Evolutionary conservation across 37 sponge, comb jelly and placozoan genomes (phyloP).

Genomic region (Corticium candelabrum): DNA sequence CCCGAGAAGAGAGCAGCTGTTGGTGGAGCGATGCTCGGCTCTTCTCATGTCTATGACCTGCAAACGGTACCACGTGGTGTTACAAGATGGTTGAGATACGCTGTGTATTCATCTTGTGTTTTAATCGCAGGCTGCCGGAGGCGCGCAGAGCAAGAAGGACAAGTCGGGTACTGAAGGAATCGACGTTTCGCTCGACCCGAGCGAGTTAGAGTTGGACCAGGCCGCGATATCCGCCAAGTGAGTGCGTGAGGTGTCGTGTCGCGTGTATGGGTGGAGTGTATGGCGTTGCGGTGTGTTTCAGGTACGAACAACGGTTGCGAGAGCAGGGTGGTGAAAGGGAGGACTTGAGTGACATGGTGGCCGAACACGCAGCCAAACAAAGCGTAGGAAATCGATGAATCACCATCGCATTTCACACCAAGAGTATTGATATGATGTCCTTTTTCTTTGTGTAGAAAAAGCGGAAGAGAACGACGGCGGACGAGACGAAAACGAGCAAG

Average conservation of each 20-base stretch:
- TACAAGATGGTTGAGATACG: constrained; percentile 57
- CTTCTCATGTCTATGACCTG: constrained; percentile 88
- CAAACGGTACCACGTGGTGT: constrained; percentile 74
- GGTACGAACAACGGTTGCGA: constrained; percentile 70
- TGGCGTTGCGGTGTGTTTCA: no score
- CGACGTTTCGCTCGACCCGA: constrained; percentile 75
- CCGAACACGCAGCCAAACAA: constrained; percentile 77
- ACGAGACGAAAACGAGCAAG: constrained; percentile 17
- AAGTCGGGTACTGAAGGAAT: constrained; percentile 44
- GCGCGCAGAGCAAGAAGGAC: no score
- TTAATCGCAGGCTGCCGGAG: no score
- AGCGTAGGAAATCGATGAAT: constrained; percentile 46
- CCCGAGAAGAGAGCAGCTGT: constrained; percentile 77
- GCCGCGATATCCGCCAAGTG: constrained; percentile 82
- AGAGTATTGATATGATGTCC: no score
- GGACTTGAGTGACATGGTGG: constrained; percentile 85
- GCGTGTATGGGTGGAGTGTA: constrained; percentile 7
- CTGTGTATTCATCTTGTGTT: background rate
- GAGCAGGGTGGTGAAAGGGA: constrained; percentile 51
- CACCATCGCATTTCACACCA: no score
- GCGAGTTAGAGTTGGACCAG: constrained; percentile 73
- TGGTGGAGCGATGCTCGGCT: constrained; percentile 86
- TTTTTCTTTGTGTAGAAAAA: constrained; percentile 10
- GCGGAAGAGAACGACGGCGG: constrained; percentile 16
- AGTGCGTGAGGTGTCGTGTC: background rate